Conservation (phyloP, 2,888 invertebrate species). For the Hyalella azteca region DNA sequence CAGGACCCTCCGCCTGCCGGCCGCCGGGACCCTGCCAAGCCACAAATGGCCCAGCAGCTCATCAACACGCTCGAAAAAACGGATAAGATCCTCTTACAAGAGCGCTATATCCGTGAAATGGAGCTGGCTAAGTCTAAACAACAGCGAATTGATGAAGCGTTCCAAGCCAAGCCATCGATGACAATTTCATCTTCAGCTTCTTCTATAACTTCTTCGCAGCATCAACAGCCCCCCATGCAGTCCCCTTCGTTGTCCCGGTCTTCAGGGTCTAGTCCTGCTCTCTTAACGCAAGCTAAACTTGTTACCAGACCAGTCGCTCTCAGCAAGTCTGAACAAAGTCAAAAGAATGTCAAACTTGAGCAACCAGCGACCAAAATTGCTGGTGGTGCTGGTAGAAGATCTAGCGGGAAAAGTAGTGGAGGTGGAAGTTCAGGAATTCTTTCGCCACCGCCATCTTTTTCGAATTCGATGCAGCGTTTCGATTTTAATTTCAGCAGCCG, state of each 20-base stretch:
- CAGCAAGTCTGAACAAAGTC: background rate
- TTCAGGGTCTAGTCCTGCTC: conserved; percentile 17
- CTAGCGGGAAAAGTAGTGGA: too few species aligned
- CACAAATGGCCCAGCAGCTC: background rate
- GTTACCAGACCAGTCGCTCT: background rate
- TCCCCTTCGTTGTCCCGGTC: conserved; percentile 13
- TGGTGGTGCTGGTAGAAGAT: too few species aligned
- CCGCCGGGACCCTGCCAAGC: background rate
- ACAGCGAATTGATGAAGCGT: conserved; percentile 32
- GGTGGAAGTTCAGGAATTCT: conserved; percentile 18
- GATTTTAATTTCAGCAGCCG: conserved; percentile 4
- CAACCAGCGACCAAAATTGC: too few species aligned
- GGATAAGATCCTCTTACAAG: conserved; percentile 17
- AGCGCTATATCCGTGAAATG: conserved; percentile 31
- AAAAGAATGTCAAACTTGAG: background rate
- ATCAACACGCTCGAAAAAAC: background rate
- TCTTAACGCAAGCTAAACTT: background rate
- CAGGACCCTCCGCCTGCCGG: background rate
- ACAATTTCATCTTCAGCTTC: too few species aligned
- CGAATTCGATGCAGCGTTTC: conserved; percentile 24
- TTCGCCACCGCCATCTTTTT: conserved; percentile 19
- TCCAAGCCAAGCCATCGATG: conserved; percentile 13
- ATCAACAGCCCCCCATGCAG: background rate
- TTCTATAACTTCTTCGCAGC: background rate
- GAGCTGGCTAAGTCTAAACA: conserved; percentile 32